These are phyloP conservation scores for Avahi laniger DNA, from an alignment of 2,797 vertebrate genomes.

Conservation along the genomic window DNA sequence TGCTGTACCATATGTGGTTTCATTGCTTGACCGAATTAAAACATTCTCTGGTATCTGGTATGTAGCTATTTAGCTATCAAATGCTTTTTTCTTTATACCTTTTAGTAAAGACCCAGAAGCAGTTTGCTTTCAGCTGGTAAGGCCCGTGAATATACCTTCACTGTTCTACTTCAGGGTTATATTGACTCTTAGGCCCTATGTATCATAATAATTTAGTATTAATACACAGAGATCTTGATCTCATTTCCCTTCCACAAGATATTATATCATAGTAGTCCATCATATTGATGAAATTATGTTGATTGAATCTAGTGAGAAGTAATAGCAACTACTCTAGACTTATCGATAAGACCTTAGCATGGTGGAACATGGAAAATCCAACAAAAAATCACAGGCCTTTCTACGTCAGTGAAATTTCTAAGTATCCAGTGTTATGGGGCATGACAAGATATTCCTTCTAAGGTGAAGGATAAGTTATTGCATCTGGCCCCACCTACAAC, in stretches of 20 bases:
- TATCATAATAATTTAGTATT: neutral
- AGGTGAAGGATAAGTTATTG: neutral
- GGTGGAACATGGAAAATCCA: neutral
- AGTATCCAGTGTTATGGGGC: neutral
- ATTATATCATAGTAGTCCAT: neutral
- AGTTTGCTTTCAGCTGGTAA: neutral
- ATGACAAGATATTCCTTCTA: neutral
- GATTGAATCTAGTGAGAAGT: neutral
- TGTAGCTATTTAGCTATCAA: neutral
- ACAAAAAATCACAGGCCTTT: neutral
- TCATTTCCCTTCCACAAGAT: neutral
- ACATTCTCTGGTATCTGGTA: neutral
- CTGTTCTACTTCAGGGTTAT: neutral
- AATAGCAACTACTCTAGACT: neutral
- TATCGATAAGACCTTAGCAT: neutral
- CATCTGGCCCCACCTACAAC: neutral
- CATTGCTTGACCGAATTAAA: neutral
- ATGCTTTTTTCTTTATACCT: neutral
- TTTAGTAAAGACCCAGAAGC: neutral
- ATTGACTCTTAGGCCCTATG: neutral
- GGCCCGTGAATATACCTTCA: neutral
- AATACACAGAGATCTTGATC: neutral
- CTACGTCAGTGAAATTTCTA: neutral
- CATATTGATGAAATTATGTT: neutral
- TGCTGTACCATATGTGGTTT: neutral